phyloP scores from a whole-genome alignment of 2,113 vertebrate genomes.

The Myotis brandtii region DNA sequence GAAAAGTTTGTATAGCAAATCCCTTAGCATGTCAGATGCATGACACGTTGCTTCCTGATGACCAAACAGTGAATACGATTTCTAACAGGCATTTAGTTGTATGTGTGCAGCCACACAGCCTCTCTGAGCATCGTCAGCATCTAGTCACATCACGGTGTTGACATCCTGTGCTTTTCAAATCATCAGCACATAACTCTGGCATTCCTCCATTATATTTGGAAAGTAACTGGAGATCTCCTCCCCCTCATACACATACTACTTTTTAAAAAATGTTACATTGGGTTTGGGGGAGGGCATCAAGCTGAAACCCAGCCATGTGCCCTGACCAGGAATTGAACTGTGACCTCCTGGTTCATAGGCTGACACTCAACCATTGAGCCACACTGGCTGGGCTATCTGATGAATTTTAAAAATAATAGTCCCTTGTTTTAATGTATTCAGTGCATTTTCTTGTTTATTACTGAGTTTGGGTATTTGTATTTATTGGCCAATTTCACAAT shows the following conservation, averaged over 20 bases:
- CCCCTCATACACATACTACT: not conserved
- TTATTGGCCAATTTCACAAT: too few relatives aligned
- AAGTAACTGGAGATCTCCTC: not conserved
- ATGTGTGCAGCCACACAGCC: not conserved
- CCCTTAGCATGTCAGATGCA: not conserved
- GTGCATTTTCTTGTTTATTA: too few relatives aligned
- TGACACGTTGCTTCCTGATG: not conserved
- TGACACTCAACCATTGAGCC: too few relatives aligned
- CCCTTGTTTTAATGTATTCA: too few relatives aligned
- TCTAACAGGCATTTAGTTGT: not conserved
- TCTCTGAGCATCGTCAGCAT: not conserved
- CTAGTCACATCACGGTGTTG: not conserved
- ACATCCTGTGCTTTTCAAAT: not conserved
- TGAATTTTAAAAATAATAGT: too few relatives aligned
- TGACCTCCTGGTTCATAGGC: too few relatives aligned
- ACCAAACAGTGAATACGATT: not conserved
- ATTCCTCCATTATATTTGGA: conserved; percentile 11
- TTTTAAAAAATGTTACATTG: not conserved
- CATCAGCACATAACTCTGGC: conserved; percentile 24
- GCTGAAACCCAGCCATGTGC: too few relatives aligned
- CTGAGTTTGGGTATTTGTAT: too few relatives aligned
- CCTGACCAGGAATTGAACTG: too few relatives aligned
- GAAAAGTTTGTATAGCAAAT: not conserved
- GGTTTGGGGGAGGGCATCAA: conserved; percentile 1
- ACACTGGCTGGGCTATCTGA: too few relatives aligned